These are phyloP conservation scores for Cynopterus brachyotis DNA, from an alignment of 2,113 vertebrate species.

Conservation along the genomic window DNA sequence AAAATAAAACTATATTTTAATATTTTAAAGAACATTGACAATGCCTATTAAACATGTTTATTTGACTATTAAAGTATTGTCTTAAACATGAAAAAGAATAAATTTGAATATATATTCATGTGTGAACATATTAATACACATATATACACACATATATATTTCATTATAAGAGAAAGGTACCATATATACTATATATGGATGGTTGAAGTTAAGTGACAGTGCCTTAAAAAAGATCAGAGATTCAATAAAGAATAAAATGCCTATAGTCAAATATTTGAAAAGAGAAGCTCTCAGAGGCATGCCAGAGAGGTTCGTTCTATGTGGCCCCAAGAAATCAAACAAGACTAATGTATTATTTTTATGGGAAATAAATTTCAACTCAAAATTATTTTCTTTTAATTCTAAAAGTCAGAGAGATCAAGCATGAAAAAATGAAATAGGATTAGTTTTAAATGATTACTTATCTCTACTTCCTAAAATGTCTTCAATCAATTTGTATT, in stretches of 20 bases:
- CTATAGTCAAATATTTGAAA: not conserved
- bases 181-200: not conserved
- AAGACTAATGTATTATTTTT: not conserved
- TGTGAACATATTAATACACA: not conserved
- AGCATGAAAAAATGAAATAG: not conserved
- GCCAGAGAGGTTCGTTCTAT: not conserved
- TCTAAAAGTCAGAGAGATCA: not conserved
- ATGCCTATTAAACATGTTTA: not conserved
- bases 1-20: not conserved
- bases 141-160: not conserved
- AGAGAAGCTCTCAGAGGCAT: not conserved
- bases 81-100: not conserved
- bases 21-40: not conserved
- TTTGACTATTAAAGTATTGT: not conserved
- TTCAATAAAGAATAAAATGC: not conserved
- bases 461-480: not conserved
- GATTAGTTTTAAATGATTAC: not conserved
- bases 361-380: not conserved
- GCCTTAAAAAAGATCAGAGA: not conserved
- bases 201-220: not conserved
- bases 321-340: not conserved
- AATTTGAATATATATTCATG: not conserved
- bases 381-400: not conserved
- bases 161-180: not conserved
- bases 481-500: not conserved